A percentile compares a stretch with the other conserved stretches of the same genome.
Conservation (phyloP, 2,888 invertebrate genomes). For the Trissolcus brochymenae region DNA sequence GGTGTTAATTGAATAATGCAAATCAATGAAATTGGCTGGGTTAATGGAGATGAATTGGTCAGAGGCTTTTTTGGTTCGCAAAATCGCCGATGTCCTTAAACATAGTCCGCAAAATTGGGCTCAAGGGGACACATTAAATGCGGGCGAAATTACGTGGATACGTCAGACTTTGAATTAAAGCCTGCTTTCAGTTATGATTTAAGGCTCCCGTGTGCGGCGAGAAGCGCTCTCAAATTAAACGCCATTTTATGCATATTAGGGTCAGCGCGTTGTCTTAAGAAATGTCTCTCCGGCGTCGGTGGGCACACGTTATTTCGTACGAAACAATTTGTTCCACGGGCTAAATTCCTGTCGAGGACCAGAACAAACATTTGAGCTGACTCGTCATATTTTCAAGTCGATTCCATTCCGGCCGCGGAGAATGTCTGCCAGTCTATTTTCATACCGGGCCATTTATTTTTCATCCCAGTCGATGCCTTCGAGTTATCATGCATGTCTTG, state of each 20-base stretch:
- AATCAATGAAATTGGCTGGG: too few relatives aligned
- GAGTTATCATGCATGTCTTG: too few relatives aligned
- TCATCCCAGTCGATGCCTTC: too few relatives aligned
- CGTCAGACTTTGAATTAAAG: constrained; percentile 26
- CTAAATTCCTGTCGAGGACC: constrained; percentile 26
- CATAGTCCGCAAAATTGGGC: constrained; percentile 24
- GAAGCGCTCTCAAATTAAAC: constrained; percentile 25
- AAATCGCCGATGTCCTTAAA: background rate
- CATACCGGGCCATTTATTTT: too few relatives aligned
- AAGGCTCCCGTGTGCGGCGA: constrained; percentile 19
- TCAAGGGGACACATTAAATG: constrained; percentile 44
- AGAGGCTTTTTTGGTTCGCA: background rate
- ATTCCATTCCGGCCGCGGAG: background rate
- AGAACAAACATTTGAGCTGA: constrained; percentile 30
- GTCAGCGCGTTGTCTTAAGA: constrained; percentile 5
- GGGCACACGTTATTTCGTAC: too few relatives aligned
- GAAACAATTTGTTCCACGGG: constrained; percentile 40
- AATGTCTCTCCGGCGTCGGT: constrained; percentile 12
- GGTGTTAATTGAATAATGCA: too few relatives aligned
- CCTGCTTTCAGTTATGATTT: constrained; percentile 38
- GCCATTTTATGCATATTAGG: constrained; percentile 29
- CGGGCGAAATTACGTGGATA: constrained; percentile 20
- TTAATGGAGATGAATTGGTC: too few relatives aligned
- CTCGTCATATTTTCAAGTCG: constrained; percentile 36
- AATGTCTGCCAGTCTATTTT: background rate